Conservation (phyloP, 2,888 invertebrate species). For the Chloromyia formosa region DNA sequence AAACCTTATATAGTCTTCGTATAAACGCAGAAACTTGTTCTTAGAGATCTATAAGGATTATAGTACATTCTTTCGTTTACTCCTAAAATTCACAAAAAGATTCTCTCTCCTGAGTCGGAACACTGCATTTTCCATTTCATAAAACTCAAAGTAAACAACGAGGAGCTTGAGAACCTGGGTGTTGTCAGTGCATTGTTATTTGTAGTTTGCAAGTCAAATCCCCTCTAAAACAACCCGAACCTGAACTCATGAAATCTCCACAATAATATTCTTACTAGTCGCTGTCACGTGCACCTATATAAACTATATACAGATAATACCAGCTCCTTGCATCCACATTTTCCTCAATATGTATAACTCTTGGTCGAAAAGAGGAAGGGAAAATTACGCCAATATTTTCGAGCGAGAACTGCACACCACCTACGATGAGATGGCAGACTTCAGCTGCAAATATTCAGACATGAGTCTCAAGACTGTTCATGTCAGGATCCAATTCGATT, state of each 20-base stretch:
- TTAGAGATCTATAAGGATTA: no score
- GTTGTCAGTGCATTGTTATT: neutral
- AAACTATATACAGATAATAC: neutral
- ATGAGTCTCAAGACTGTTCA: neutral
- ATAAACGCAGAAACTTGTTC: no score
- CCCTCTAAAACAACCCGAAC: neutral
- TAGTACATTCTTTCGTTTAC: no score
- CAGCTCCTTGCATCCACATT: neutral
- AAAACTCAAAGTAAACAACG: neutral
- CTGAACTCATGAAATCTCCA: neutral
- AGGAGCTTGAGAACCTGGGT: neutral
- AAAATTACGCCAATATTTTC: neutral
- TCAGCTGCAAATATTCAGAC: neutral
- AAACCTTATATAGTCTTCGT: no score
- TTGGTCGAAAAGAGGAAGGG: neutral
- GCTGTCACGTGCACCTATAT: neutral
- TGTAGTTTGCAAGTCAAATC: conserved; percentile 27
- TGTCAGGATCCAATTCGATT: neutral
- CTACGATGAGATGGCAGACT: neutral
- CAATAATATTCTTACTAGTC: neutral
- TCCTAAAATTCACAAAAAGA: no score
- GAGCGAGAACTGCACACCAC: no score
- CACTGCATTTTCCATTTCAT: neutral
- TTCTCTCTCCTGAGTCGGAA: no score
- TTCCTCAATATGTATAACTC: neutral